phyloP scores from a whole-genome alignment of 2,888 invertebrate genomes.

The Achlya flavicornis region DNA sequence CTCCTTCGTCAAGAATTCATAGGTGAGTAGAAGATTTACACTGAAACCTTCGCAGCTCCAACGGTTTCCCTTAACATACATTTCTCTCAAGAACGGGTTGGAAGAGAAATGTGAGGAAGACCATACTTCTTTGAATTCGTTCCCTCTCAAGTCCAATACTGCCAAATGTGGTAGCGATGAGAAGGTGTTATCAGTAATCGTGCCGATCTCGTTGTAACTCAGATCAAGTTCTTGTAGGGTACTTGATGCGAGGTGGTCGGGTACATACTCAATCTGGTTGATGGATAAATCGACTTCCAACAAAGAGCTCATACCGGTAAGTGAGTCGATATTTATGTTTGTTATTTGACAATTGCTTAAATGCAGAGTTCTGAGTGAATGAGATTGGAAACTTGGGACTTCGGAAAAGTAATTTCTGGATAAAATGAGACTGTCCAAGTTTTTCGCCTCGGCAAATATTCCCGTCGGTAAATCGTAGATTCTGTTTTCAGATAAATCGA shows the following conservation, averaged over 20 bases:
- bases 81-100: slow-evolving; percentile 83
- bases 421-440: slow-evolving; percentile 84
- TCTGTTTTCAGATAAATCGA: slow-evolving; percentile 89
- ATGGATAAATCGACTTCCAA: slow-evolving; percentile 85
- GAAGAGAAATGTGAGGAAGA: slow-evolving; percentile 84
- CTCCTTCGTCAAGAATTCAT: slow-evolving; percentile 83
- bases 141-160: slow-evolving; percentile 87
- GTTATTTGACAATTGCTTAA: slow-evolving; percentile 87
- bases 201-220: slow-evolving; percentile 84
- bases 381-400: slow-evolving; percentile 82
- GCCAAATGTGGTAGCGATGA: slow-evolving; percentile 85
- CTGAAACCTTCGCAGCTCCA: slow-evolving; percentile 89
- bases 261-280: slow-evolving; percentile 86
- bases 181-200: slow-evolving; percentile 85
- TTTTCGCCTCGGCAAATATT: slow-evolving; percentile 82
- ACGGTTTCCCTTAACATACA: slow-evolving; percentile 88
- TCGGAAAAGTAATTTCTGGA: slow-evolving; percentile 86
- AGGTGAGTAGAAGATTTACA: slow-evolving; percentile 83
- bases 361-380: slow-evolving; percentile 82
- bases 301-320: slow-evolving; percentile 83
- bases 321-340: slow-evolving; percentile 73
- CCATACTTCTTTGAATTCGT: slow-evolving; percentile 87
- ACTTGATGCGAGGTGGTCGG: slow-evolving; percentile 82
- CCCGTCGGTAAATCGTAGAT: slow-evolving; percentile 82
- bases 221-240: slow-evolving; percentile 85